Evolutionary conservation across 2,888 invertebrate genomes (phyloP).

Genomic region (Mechanitis mazaeus): DNA sequence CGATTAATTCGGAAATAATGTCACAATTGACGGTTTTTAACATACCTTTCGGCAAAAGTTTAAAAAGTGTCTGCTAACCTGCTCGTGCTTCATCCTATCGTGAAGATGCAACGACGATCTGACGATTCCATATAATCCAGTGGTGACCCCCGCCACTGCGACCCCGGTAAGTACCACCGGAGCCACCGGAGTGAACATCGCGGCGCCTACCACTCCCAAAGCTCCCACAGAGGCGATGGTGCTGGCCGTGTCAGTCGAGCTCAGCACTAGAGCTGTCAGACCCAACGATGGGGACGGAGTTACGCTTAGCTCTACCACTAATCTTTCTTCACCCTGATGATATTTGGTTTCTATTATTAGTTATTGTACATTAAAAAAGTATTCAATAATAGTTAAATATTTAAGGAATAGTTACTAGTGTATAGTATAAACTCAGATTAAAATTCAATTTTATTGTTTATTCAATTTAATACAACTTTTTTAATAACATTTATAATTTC

Average conservation of each 20-base stretch:
- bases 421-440: too few relatives aligned
- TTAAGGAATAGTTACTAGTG: too few relatives aligned
- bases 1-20: too few relatives aligned
- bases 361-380: too few relatives aligned
- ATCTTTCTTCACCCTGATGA: conserved; percentile 51
- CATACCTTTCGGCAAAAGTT: background rate
- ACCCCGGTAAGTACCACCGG: conserved; percentile 69
- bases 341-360: too few relatives aligned
- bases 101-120: conserved; percentile 66
- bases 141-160: conserved; percentile 60
- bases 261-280: conserved; percentile 55
- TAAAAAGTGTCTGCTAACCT: conserved; percentile 46
- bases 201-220: conserved; percentile 70
- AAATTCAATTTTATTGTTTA: too few relatives aligned
- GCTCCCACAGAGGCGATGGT: conserved; percentile 64
- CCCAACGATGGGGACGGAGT: conserved; percentile 61
- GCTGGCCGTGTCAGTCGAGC: conserved; percentile 60
- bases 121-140: conserved; percentile 72
- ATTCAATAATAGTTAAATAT: too few relatives aligned
- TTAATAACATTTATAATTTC: too few relatives aligned
- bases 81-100: conserved; percentile 69
- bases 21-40: too few relatives aligned
- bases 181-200: conserved; percentile 70
- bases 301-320: conserved; percentile 59
- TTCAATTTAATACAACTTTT: too few relatives aligned